A percentile compares a stretch with the other conserved stretches of the same genome.
Evolutionary conservation across 2,888 invertebrate genomes (phyloP).

Genomic region (Elmis aenea): DNA sequence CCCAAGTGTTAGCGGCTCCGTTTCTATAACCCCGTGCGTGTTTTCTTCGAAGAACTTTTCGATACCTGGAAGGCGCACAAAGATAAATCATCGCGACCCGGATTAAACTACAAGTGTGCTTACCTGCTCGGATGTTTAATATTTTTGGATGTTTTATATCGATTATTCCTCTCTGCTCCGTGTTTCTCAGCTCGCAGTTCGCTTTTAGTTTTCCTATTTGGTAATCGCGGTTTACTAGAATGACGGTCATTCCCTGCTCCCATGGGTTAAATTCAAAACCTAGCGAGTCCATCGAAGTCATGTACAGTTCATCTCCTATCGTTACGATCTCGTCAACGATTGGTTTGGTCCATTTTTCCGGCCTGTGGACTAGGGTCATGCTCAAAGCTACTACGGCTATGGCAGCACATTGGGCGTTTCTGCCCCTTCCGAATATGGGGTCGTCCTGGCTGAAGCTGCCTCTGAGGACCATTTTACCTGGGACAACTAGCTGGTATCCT

Average conservation of each 20-base stretch:
- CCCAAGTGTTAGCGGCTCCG: conserved; percentile 45
- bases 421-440: conserved; percentile 50
- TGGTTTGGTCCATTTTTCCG: conserved; percentile 56
- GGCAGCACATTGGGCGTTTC: conserved; percentile 52
- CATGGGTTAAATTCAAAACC: conserved; percentile 54
- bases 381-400: conserved; percentile 55
- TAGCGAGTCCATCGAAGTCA: conserved; percentile 49
- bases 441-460: conserved; percentile 50
- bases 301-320: conserved; percentile 51
- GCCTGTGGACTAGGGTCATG: conserved; percentile 55
- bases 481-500: conserved; percentile 21
- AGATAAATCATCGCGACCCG: too few species aligned
- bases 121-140: conserved; percentile 45
- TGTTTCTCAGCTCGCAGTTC: conserved; percentile 46
- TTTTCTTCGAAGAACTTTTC: conserved; percentile 55
- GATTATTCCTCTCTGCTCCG: conserved; percentile 47
- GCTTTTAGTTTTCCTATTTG: conserved; percentile 46
- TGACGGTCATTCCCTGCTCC: conserved; percentile 51
- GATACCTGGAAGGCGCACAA: conserved; percentile 46
- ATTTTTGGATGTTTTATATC: conserved; percentile 47
- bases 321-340: conserved; percentile 53
- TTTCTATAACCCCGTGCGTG: conserved; percentile 53
- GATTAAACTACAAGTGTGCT: too few species aligned
- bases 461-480: conserved; percentile 42
- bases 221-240: conserved; percentile 43